These are phyloP conservation scores for Pomatorhinus ruficollis DNA, from an alignment of 2,113 vertebrate species.

Conservation along the genomic window DNA sequence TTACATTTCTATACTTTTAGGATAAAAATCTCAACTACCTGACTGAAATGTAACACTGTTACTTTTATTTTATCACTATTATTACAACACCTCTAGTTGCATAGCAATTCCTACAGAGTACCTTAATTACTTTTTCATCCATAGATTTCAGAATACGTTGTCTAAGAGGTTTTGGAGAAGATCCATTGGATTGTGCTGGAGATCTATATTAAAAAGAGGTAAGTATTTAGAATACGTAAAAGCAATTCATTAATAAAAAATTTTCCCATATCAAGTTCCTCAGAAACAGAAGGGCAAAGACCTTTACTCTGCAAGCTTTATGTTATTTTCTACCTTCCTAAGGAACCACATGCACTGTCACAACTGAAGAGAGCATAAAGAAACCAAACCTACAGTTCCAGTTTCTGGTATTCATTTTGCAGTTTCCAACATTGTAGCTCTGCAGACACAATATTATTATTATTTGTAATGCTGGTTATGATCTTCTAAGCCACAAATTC, in stretches of 20 bases:
- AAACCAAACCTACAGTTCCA: not conserved
- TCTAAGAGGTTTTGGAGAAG: conserved; percentile 81
- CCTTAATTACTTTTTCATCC: conserved; percentile 82
- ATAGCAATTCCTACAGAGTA: conserved; percentile 51
- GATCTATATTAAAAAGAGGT: conserved; percentile 75
- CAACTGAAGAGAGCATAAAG: not conserved
- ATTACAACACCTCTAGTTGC: not conserved
- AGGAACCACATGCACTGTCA: not conserved
- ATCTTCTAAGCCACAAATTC: not conserved
- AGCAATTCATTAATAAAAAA: not conserved
- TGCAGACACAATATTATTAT: not conserved
- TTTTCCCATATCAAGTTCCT: not conserved
- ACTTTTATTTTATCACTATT: not conserved
- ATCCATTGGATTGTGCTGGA: conserved; percentile 77
- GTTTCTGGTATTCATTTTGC: not conserved
- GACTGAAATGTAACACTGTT: not conserved
- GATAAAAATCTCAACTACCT: not conserved
- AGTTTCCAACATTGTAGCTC: not conserved
- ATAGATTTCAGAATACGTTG: conserved; percentile 76
- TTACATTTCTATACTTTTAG: not conserved
- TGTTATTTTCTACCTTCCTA: not conserved
- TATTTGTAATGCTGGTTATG: not conserved
- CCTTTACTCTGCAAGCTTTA: not conserved
- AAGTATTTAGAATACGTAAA: not conserved
- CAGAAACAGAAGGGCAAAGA: not conserved